A percentile compares a stretch with the other conserved stretches of the same genome.
Conservation (phyloP, 2,113 vertebrate species). For the Emydura subglobosa region DNA sequence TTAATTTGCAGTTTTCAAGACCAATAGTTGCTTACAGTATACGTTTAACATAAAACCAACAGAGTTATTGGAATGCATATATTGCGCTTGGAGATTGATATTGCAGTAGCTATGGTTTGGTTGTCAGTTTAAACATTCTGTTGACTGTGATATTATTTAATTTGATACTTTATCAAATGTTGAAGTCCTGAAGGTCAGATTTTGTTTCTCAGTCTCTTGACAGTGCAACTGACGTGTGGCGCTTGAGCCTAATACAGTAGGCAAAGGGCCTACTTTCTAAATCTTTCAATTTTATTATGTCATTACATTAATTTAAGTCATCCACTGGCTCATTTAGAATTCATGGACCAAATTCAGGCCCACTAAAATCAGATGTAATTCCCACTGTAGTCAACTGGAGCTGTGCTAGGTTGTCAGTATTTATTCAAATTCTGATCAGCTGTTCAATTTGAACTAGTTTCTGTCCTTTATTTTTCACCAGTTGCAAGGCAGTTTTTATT, state of each 20-base stretch:
- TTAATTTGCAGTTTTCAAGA: constrained; percentile 40
- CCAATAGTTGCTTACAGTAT: background rate
- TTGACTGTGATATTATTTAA: background rate
- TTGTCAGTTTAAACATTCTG: constrained; percentile 25
- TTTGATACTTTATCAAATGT: background rate
- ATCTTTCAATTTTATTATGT: constrained; percentile 49
- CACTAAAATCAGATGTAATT: constrained; percentile 29
- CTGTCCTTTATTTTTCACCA: background rate
- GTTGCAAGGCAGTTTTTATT: background rate
- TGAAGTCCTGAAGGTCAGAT: constrained; percentile 34
- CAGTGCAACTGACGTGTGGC: background rate
- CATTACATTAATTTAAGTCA: constrained; percentile 47
- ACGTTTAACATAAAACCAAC: constrained; percentile 37
- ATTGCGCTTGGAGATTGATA: background rate
- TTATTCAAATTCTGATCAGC: constrained; percentile 56
- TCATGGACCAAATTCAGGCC: constrained; percentile 31
- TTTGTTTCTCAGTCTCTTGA: constrained; percentile 30
- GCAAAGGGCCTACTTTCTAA: background rate
- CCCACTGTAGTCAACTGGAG: constrained; percentile 6
- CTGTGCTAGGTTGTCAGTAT: background rate
- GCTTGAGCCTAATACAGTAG: background rate
- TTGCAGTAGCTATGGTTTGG: background rate
- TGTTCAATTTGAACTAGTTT: background rate
- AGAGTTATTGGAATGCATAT: background rate
- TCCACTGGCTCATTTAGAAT: constrained; percentile 54